These are phyloP conservation scores for Arctopsyche grandis DNA, from an alignment of 1,140 invertebrate genomes.

Conservation along the genomic window DNA sequence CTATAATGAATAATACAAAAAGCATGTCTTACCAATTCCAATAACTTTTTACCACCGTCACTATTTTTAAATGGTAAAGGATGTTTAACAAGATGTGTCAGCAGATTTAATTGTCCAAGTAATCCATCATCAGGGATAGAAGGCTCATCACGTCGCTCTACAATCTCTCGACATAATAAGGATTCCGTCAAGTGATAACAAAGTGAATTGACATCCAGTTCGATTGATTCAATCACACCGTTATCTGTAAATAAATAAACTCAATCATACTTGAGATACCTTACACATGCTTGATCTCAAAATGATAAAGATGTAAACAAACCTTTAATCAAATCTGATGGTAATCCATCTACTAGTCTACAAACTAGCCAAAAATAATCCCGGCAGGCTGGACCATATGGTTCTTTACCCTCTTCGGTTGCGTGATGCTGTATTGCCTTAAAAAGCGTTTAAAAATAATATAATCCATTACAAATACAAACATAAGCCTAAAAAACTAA, in stretches of 20 bases:
- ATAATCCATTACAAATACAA: conserved; percentile 20
- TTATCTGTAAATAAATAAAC: conserved; percentile 58
- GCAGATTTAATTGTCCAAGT: conserved; percentile 86
- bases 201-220: conserved; percentile 70
- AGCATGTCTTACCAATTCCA: conserved; percentile 68
- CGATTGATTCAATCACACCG: conserved; percentile 63
- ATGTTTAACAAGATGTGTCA: conserved; percentile 88
- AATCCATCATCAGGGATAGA: conserved; percentile 90
- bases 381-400: conserved; percentile 90
- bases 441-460: conserved; percentile 57
- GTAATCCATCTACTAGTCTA: conserved; percentile 85
- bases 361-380: conserved; percentile 95
- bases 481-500: conserved; percentile 30
- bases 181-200: conserved; percentile 80
- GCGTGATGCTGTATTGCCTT: conserved; percentile 67
- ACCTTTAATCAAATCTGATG: conserved; percentile 81
- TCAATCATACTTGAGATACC: neutral
- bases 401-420: conserved; percentile 87
- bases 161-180: conserved; percentile 79
- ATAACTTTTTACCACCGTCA: conserved; percentile 78
- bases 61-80: conserved; percentile 86
- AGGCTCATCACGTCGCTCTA: conserved; percentile 81
- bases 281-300: neutral
- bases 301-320: neutral
- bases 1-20: conserved; percentile 43